phyloP scores from a whole-genome alignment of 2,113 vertebrate species.

The Gobio gobio region DNA sequence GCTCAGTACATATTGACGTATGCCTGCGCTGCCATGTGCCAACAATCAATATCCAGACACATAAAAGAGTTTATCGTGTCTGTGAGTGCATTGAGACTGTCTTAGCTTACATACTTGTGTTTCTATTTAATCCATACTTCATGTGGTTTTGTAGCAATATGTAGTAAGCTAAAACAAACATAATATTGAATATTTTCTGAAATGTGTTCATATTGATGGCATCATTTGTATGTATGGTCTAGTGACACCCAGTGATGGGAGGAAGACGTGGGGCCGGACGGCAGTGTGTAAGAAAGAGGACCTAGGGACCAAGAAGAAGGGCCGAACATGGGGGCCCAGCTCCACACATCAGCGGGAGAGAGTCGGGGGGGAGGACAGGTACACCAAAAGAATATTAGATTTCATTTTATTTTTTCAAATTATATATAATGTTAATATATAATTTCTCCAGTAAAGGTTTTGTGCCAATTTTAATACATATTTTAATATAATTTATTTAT shows the following conservation, averaged over 20 bases:
- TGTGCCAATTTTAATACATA: background rate
- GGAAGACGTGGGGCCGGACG: conserved; percentile 86
- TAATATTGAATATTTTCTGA: background rate
- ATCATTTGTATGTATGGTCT: background rate
- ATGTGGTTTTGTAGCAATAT: background rate
- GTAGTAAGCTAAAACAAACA: background rate
- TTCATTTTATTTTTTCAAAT: too few relatives aligned
- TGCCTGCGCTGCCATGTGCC: background rate
- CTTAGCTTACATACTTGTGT: background rate
- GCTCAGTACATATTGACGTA: background rate
- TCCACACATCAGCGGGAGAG: conserved; percentile 87
- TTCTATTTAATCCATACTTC: background rate
- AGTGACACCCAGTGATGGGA: conserved; percentile 88
- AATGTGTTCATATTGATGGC: background rate
- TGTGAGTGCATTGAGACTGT: background rate
- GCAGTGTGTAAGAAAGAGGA: conserved; percentile 85
- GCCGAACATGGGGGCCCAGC: conserved; percentile 91
- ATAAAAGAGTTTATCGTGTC: background rate
- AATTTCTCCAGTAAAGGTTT: background rate
- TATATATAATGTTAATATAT: background rate
- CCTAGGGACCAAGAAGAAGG: conserved; percentile 86
- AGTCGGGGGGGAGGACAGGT: conserved; percentile 87
- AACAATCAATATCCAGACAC: conserved; percentile 15
- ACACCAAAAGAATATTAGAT: background rate
- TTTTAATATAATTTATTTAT: too few relatives aligned